These are phyloP conservation scores for Lagocephalus sceleratus DNA, from an alignment of 2,797 vertebrate genomes.

Conservation along the genomic window DNA sequence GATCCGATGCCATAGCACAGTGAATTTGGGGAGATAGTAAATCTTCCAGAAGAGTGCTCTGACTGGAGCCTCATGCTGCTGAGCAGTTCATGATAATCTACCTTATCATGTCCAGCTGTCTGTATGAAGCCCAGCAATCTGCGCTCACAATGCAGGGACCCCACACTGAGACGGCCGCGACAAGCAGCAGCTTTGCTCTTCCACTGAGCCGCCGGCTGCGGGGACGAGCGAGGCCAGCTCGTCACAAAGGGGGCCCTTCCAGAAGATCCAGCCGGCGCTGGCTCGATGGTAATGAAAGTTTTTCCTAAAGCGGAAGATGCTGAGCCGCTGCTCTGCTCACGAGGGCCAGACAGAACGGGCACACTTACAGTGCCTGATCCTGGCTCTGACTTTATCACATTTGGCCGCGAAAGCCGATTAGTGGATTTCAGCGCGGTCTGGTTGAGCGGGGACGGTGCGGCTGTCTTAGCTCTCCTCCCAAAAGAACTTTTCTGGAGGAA, in stretches of 20 bases:
- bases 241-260: slow-evolving; percentile 55
- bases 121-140: slow-evolving; percentile 34
- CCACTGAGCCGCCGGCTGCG: slow-evolving; percentile 65
- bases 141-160: slow-evolving; percentile 56
- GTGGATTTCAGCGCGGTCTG: slow-evolving; percentile 65
- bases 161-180: slow-evolving; percentile 58
- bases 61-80: neutral
- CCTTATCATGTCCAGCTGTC: slow-evolving; percentile 21
- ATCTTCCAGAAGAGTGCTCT: too few species aligned
- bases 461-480: slow-evolving; percentile 59
- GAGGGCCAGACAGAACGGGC: slow-evolving; percentile 53
- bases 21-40: too few species aligned
- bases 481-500: slow-evolving; percentile 43
- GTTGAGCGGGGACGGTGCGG: slow-evolving; percentile 50
- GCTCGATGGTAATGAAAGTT: slow-evolving; percentile 52
- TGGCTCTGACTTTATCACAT: slow-evolving; percentile 68
- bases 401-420: slow-evolving; percentile 78
- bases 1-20: too few species aligned
- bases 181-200: slow-evolving; percentile 50
- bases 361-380: slow-evolving; percentile 61
- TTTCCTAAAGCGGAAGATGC: slow-evolving; percentile 40
- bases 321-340: slow-evolving; percentile 55
- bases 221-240: slow-evolving; percentile 43
- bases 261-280: slow-evolving; percentile 49
- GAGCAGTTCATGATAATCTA: neutral